Evolutionary conservation across 2,888 invertebrate genomes (phyloP).

Genomic region (Cheilosia grossa): DNA sequence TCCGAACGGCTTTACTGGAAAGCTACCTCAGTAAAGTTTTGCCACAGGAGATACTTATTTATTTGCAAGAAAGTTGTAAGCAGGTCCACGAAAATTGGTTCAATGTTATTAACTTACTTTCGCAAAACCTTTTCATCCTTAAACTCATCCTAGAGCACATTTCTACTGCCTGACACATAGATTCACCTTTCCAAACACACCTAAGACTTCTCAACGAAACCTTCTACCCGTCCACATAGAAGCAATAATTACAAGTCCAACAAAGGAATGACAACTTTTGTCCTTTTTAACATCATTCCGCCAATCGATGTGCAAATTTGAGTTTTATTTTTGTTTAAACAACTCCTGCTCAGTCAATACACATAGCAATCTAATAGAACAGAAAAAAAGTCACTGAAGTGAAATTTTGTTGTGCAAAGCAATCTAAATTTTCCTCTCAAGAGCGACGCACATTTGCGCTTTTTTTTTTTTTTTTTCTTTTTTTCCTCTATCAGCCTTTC

Average conservation of each 20-base stretch:
- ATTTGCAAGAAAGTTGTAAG: no score
- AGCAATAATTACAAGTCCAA: conserved; percentile 43
- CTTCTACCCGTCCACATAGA: neutral
- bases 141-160: neutral
- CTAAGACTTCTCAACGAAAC: neutral
- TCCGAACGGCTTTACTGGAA: no score
- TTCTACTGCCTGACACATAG: neutral
- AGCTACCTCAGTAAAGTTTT: no score
- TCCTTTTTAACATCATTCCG: conserved; percentile 45
- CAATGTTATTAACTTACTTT: no score
- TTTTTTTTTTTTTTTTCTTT: neutral
- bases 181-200: neutral
- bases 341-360: neutral
- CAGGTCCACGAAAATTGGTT: no score
- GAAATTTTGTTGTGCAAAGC: conserved; percentile 61
- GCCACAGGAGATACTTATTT: no score
- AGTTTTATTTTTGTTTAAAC: conserved; percentile 41
- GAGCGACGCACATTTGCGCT: conserved; percentile 33
- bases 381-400: conserved; percentile 50
- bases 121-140: no score
- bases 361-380: conserved; percentile 41
- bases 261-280: conserved; percentile 40
- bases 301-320: conserved; percentile 58
- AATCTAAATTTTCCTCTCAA: conserved; percentile 66
- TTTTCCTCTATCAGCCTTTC: neutral